Evolutionary conservation across 2,888 invertebrate species (phyloP).

Genomic region (Drosophila cracens): DNA sequence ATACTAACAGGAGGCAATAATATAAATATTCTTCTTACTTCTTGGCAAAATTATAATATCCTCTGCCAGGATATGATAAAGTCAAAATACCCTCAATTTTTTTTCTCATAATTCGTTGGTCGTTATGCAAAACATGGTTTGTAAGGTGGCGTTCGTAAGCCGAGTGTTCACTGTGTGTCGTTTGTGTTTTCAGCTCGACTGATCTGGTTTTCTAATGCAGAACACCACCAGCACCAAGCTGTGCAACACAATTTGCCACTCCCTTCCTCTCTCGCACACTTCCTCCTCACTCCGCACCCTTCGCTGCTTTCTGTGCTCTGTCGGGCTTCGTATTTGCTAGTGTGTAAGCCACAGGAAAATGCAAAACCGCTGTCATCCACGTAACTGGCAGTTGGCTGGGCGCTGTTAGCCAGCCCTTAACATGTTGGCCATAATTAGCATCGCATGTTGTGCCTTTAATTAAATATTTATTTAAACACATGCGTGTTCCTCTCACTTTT

Average conservation of each 20-base stretch:
- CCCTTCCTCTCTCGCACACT: not conserved
- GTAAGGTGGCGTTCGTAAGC: not conserved
- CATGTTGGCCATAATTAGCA: slow-evolving; percentile 49
- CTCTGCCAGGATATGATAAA: not conserved
- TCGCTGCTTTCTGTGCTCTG: not conserved
- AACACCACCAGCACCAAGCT: slow-evolving; percentile 29
- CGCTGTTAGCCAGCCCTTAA: slow-evolving; percentile 6
- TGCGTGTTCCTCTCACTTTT: slow-evolving; percentile 25
- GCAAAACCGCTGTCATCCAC: slow-evolving; percentile 31
- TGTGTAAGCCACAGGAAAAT: slow-evolving; percentile 11
- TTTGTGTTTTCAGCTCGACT: slow-evolving; percentile 49
- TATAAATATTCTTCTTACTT: not conserved
- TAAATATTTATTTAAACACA: slow-evolving; percentile 60
- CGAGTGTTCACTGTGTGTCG: slow-evolving; percentile 20
- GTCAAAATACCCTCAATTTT: not conserved
- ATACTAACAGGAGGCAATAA: not conserved
- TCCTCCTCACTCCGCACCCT: not conserved
- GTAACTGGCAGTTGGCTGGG: slow-evolving; percentile 24
- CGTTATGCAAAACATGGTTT: not conserved
- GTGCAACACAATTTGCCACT: not conserved
- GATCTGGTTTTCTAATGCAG: slow-evolving; percentile 27
- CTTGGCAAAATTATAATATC: not conserved
- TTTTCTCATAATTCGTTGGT: not conserved
- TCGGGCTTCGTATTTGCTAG: not conserved
- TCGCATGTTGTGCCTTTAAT: slow-evolving; percentile 57